Evolutionary conservation across 2,113 vertebrate species (phyloP).

Genomic region (Pachypanchax playfairii): DNA sequence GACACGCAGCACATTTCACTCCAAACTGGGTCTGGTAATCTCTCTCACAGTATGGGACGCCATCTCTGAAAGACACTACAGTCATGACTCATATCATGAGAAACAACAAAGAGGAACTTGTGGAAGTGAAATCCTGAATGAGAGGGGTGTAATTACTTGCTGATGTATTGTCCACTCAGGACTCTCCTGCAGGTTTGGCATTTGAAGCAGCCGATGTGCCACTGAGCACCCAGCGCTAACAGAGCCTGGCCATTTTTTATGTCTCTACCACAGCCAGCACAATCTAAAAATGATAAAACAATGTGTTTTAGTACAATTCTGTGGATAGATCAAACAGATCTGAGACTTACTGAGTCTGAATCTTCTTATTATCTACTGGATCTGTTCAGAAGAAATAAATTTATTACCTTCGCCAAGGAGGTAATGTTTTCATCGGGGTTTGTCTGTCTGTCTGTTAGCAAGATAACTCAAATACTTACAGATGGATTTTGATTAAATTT

Average conservation of each 20-base stretch:
- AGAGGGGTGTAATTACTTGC: conserved; percentile 85
- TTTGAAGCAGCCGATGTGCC: conserved; percentile 98
- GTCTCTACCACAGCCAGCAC: conserved; percentile 91
- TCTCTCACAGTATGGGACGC: conserved; percentile 92
- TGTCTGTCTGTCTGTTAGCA: no score
- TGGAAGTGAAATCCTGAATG: background rate
- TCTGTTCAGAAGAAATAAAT: no score
- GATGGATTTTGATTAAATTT: no score
- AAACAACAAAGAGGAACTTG: background rate
- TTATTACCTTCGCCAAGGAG: no score
- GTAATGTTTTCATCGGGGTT: no score
- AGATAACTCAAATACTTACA: no score
- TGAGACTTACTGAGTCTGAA: conserved; percentile 30
- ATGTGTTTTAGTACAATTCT: conserved; percentile 4
- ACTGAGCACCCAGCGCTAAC: conserved; percentile 90
- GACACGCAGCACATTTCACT: conserved; percentile 92
- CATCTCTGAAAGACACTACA: conserved; percentile 82
- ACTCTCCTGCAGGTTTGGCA: conserved; percentile 91
- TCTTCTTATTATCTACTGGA: conserved; percentile 27
- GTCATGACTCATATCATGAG: background rate
- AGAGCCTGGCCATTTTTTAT: conserved; percentile 97
- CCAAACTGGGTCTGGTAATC: conserved; percentile 96
- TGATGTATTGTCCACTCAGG: conserved; percentile 95
- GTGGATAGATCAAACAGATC: conserved; percentile 29
- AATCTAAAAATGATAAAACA: conserved; percentile 83